Evolutionary conservation across 2,113 vertebrate genomes (phyloP), one percentile per base, ranked within the genome.

Genomic region (Sisor rabdophorus): DNA sequence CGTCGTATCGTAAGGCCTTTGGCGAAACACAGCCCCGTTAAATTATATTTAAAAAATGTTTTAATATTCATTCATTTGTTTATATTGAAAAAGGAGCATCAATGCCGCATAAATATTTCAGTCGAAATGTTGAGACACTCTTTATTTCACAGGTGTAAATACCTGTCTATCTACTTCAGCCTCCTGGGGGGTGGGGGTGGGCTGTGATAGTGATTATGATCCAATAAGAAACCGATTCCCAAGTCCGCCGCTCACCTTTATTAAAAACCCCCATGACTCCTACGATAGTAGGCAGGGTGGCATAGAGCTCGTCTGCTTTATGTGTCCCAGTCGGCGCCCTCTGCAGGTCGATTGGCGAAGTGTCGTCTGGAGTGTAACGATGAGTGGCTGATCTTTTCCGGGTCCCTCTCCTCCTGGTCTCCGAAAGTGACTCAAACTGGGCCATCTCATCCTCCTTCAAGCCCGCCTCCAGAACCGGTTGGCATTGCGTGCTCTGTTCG

Each of bases 251-350:
- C 87, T 92, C 83, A 95, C 94, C 94, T 93, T 92, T 91, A 63
- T 90, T 93, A 85, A 92, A 95, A 81, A 88, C 90, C 52, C 91
- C 91, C 59, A 91, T 91, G 12, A 93, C 90, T 22, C 91, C 92
- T 22, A 93, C 89, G 81, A 93, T 91, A 0, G 89, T 88, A 24
- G 92, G 91, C 12, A 92, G 86, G 0, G 89, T 92, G 63, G 89
- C 89, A 48, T 89, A 94, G 52, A 93, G 88, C 60, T 94, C 92
- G 53, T 95, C 93, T 36, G 91, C 93, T 72, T 93, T 89, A 73
- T 93, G 88, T 4, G 90, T 79, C 48, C 89, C 86, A 0, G 89
- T 7, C 5, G 75, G 5, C 48, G 54, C 88, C 78, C 90, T 89
- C 82, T 92, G 81, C 0, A 90, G 81, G 83, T 91, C 89, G 63